phyloP scores from a whole-genome alignment of 2,888 invertebrate genomes.

The Incurvaria masculella region DNA sequence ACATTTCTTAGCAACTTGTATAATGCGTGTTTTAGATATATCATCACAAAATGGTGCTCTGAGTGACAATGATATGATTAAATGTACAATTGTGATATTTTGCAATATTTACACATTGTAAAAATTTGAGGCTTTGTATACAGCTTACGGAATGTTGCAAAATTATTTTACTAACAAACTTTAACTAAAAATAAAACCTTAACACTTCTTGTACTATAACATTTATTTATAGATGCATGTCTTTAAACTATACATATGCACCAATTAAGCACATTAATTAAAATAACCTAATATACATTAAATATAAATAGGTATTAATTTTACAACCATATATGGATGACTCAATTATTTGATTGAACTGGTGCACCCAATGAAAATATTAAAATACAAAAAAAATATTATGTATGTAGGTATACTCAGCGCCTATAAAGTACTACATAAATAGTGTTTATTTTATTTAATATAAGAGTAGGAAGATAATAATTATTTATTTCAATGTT shows the following conservation, averaged over 20 bases:
- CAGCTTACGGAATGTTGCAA: conserved; percentile 56
- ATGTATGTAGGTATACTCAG: conserved; percentile 27
- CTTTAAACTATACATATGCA: conserved; percentile 10
- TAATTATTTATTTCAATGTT: conserved; percentile 31
- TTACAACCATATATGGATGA: neutral
- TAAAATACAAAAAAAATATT: conserved; percentile 8
- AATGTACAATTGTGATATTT: conserved; percentile 45
- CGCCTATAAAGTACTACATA: conserved; percentile 16
- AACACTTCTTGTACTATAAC: conserved; percentile 17
- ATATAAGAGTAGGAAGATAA: conserved; percentile 10
- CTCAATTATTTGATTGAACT: conserved; percentile 15
- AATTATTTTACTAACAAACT: conserved; percentile 24
- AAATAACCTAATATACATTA: neutral
- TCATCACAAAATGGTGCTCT: conserved; percentile 19
- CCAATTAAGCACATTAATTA: neutral
- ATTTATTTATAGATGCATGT: conserved; percentile 11
- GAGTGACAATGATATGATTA: conserved; percentile 12
- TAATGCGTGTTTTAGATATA: conserved; percentile 30
- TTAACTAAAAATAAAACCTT: conserved; percentile 47
- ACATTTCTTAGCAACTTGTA: conserved; percentile 26
- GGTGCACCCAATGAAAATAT: conserved; percentile 28
- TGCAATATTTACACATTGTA: conserved; percentile 27
- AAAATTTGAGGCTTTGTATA: conserved; percentile 49
- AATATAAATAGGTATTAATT: neutral
- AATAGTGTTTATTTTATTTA: conserved; percentile 6